phyloP scores from a whole-genome alignment of 2,113 vertebrate species.

The Nycticebus coucang region DNA sequence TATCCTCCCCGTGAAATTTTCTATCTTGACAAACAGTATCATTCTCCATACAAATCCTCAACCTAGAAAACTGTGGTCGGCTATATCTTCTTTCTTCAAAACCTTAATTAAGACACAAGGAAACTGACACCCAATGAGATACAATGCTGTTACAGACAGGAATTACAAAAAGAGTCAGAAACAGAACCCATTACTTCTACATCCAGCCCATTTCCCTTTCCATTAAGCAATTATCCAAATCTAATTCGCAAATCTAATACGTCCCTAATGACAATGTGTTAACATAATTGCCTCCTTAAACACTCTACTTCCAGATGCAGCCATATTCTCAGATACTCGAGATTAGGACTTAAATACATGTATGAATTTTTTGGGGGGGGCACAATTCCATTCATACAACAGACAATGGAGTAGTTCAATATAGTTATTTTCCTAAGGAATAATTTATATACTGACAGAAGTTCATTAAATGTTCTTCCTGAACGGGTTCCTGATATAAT shows the following conservation, averaged over 20 bases:
- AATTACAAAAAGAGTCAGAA: not conserved
- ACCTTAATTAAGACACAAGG: not conserved
- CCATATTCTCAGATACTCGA: not conserved
- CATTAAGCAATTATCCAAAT: not conserved
- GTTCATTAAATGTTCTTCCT: not conserved
- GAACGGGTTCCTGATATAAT: not conserved
- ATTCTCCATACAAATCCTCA: not conserved
- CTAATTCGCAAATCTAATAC: too few species aligned
- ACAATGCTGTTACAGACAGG: not conserved
- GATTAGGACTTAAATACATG: not conserved
- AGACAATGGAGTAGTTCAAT: not conserved
- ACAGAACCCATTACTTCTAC: not conserved
- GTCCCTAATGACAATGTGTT: not conserved
- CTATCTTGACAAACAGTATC: not conserved
- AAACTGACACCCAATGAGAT: not conserved
- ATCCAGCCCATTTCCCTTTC: not conserved
- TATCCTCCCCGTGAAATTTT: not conserved
- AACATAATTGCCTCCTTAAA: not conserved
- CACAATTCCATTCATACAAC: not conserved
- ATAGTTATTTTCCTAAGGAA: not conserved
- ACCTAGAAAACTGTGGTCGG: not conserved
- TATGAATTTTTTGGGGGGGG: not conserved
- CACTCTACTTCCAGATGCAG: not conserved
- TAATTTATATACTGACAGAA: conserved; percentile 21
- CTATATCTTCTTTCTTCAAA: not conserved